Conservation (phyloP, 2,113 vertebrate genomes). For the Meriones unguiculatus region DNA sequence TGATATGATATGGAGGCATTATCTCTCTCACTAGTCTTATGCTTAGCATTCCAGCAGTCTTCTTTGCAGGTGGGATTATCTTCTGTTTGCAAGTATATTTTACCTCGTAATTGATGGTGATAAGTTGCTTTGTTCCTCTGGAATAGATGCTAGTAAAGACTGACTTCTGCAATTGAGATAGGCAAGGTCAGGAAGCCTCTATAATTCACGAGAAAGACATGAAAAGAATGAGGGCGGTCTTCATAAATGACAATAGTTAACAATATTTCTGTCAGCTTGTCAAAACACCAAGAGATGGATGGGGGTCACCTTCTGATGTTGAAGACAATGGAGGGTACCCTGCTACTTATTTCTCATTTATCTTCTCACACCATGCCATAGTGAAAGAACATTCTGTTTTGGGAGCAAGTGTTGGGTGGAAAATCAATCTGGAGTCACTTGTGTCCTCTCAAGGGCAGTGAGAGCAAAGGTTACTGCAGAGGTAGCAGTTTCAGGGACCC, state of each 20-base stretch:
- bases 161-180: neutral
- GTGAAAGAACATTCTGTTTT: neutral
- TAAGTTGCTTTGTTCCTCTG: neutral
- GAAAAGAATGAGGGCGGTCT: neutral
- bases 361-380: neutral
- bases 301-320: neutral
- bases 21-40: neutral
- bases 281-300: slow-evolving; percentile 21
- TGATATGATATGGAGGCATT: no score
- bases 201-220: slow-evolving; percentile 7
- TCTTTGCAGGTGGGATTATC: neutral
- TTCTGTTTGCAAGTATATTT: neutral
- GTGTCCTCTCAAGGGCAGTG: neutral
- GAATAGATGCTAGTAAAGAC: neutral
- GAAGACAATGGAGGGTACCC: neutral
- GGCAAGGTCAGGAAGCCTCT: neutral
- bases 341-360: neutral
- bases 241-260: slow-evolving; percentile 6
- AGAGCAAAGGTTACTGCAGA: neutral
- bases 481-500: neutral
- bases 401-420: neutral
- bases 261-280: neutral
- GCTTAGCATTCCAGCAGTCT: neutral
- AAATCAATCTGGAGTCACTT: neutral
- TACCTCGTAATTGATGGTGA: neutral